phyloP scores from a whole-genome alignment of 2,888 invertebrate species.

The Nesidiocoris tenuis region DNA sequence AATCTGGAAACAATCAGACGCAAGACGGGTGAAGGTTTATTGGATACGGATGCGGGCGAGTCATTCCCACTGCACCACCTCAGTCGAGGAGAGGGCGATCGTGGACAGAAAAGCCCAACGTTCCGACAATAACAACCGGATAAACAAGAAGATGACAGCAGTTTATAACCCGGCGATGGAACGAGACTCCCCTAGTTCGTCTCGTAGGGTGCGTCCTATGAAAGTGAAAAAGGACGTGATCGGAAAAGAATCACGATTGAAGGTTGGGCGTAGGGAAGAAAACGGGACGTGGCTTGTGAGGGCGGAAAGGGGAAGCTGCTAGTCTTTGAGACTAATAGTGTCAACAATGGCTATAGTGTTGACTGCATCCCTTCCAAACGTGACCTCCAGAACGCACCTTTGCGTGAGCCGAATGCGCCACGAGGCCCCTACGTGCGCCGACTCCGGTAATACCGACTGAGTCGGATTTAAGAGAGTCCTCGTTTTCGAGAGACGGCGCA shows the following conservation, averaged over 20 bases:
- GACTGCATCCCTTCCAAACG: slow-evolving; percentile 24
- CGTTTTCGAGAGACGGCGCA: background rate
- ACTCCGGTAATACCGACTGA: background rate
- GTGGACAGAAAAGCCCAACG: background rate
- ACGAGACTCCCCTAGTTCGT: background rate
- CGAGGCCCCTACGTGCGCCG: slow-evolving; percentile 18
- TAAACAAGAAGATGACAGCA: slow-evolving; percentile 32
- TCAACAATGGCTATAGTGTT: slow-evolving; percentile 35
- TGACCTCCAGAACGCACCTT: slow-evolving; percentile 14
- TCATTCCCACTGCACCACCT: background rate
- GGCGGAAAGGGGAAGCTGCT: background rate
- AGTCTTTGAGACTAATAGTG: slow-evolving; percentile 32
- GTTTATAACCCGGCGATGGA: slow-evolving; percentile 31
- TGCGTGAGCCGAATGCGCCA: slow-evolving; percentile 33
- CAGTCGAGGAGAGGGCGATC: background rate
- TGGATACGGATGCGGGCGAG: background rate
- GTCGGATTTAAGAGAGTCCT: background rate
- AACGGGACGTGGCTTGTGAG: background rate
- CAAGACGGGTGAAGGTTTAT: background rate
- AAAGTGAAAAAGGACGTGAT: slow-evolving; percentile 38
- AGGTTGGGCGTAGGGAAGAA: slow-evolving; percentile 1
- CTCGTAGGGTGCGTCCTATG: too few relatives aligned
- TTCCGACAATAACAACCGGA: slow-evolving; percentile 16
- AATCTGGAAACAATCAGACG: background rate
- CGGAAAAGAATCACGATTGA: slow-evolving; percentile 22